Base-by-base conservation (phyloP, 2,113 vertebrate species). In the Dicrurus megarhynchus region DNA sequence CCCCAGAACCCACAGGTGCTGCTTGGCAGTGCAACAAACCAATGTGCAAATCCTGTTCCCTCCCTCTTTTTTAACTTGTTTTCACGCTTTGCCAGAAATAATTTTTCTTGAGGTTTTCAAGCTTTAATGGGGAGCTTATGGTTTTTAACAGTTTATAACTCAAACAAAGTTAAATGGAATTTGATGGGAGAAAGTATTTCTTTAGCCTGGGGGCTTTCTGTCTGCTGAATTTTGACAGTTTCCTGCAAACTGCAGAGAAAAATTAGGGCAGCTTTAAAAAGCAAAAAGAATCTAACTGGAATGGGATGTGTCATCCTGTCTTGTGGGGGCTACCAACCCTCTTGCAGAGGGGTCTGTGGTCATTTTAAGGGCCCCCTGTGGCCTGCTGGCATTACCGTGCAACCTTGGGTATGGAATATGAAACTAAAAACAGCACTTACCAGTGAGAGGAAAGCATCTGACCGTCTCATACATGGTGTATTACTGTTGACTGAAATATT, bases 191-290 rank as follows among this genome's bases (percentile, higher is more conserved):
- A 50, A 84, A 64, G 19, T 39, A 55, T 92, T 95, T 85, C 50
- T 93, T 91, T 89, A 93, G 61, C 81, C 61, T 55, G 10, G 49
- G 70, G 74, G 23, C 23, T 91, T 84, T 84, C 33, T 94, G 21
- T 57, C 33, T 47, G 23, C 33, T 90, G 71, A 83, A 77, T 94
- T 83, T 85, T 79, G 55, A 69, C 20, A 19, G 26, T 8, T 83
- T 92, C 37, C 81, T 85, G 70, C 32, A 57, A 79, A 52, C 16
- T 46, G 32, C 27, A 44, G 39, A 32, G 41, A 57, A 35, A 21
- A 94, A 64, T 69, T 90, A 61, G 16, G 76, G 50, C 21, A 76
- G 33, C 28, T 89, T 78, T 75, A 65, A 63, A 87, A 87, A 88
- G 42, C 27, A 33, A 27, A 15, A 35, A 23, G 9, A 46, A 6